Percentiles rank a stretch among this genome's conserved stretches.
Conservation (phyloP, 2,113 vertebrate species). For the Salvelinus namaycush region DNA sequence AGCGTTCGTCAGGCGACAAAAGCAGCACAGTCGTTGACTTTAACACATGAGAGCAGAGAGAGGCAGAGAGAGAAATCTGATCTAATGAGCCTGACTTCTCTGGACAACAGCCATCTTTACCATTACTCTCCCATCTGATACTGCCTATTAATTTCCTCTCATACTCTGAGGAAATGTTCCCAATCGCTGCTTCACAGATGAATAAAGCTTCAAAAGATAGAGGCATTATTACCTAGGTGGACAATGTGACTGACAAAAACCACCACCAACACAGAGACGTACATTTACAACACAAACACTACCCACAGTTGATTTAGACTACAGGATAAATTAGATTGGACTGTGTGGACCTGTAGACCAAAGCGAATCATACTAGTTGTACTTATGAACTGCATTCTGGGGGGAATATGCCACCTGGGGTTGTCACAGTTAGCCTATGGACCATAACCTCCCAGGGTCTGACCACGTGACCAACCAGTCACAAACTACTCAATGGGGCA, state of each 20-base stretch:
- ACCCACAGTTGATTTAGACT: neutral
- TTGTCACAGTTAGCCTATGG: slow-evolving; percentile 17
- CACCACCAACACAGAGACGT: neutral
- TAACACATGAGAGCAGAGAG: slow-evolving; percentile 2
- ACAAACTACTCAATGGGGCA: neutral
- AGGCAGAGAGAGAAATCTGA: neutral
- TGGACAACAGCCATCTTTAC: neutral
- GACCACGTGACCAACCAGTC: slow-evolving; percentile 11
- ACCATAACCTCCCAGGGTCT: neutral
- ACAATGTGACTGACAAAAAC: neutral
- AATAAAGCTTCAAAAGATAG: slow-evolving; percentile 13
- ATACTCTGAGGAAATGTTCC: slow-evolving; percentile 18
- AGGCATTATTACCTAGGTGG: neutral
- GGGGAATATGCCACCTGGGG: slow-evolving; percentile 14
- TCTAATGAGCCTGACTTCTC: neutral
- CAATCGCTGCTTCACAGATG: slow-evolving; percentile 23
- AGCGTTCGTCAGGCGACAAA: neutral
- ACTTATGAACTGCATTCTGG: neutral
- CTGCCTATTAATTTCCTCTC: slow-evolving; percentile 24
- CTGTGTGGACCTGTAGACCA: neutral
- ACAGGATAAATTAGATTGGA: neutral
- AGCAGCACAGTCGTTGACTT: neutral
- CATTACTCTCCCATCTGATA: slow-evolving; percentile 30
- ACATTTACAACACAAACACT: neutral
- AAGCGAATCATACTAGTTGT: neutral